Base-by-base conservation (phyloP, 2,888 invertebrate genomes). In the Ophioninae sp. region DNA sequence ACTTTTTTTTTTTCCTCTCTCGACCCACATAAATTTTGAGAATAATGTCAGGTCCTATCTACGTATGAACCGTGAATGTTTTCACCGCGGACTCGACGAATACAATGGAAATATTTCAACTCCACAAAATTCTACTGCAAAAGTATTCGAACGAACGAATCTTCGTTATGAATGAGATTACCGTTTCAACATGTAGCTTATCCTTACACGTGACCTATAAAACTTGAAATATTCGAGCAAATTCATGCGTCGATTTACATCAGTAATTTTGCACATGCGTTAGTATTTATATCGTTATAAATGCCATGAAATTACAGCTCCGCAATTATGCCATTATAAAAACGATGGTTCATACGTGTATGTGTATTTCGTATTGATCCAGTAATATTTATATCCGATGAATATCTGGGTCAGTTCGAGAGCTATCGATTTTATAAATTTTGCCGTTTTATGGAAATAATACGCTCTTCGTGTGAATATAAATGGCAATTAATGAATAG, bases 81-180 rank as follows among this genome's bases (percentile, higher is more conserved):
- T 23, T 72, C 58, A 37, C 56, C 13, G 65, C 22, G 9, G 30
- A 37, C 71, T 37, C 51, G 74, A 74, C 64, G 77, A 69, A 71
- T 67, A 77, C 69, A 81, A 81, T 73, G 77, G 73, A 74, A 81
- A 80, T 80, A 78, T 69, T 64, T 56, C 73, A 23, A 8, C 63
- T 37, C 20, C 71, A 64, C 5, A 30, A 58, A 72, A 58, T 17
- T 64, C 61, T 23, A 68, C 67, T 44, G 37, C 59, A 22, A 63
- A 63, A 64, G 69, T 65, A 69, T 77, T 81, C 77, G 73, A 56
- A 78, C 74, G 71, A 78, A 78, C 77, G 81, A 83, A 81, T 71
- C 74, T 73, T 74, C 69, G 64, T 37, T 71, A 51, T 8, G 83
- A 80, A 77, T 73, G 68, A 74, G 77, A 73, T 73, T 69, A 78